These are phyloP conservation scores for Microctenopoma steveboyesi DNA, from an alignment of 2,797 vertebrate genomes.

Conservation along the genomic window DNA sequence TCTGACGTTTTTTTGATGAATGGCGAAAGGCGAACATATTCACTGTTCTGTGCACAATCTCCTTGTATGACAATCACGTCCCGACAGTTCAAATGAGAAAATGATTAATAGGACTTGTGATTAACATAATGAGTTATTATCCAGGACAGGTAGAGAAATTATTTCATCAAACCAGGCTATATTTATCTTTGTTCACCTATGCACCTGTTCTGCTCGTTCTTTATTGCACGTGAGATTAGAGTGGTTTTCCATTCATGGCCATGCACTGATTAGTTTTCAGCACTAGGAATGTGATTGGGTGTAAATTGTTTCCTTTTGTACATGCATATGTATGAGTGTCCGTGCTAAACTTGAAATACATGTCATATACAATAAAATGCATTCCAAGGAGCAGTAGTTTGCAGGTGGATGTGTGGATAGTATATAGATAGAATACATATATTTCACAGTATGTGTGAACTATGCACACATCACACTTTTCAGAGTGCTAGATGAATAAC, in stretches of 20 bases:
- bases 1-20: slow-evolving; percentile 62
- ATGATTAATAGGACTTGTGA: slow-evolving; percentile 79
- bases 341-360: slow-evolving; percentile 33
- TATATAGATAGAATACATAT: not conserved
- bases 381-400: slow-evolving; percentile 26
- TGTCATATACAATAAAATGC: slow-evolving; percentile 23
- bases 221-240: slow-evolving; percentile 71
- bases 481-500: too few relatives aligned
- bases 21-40: slow-evolving; percentile 68
- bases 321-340: slow-evolving; percentile 58
- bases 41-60: slow-evolving; percentile 61
- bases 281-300: slow-evolving; percentile 49
- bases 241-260: slow-evolving; percentile 57
- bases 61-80: slow-evolving; percentile 71
- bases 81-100: slow-evolving; percentile 81
- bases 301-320: slow-evolving; percentile 62
- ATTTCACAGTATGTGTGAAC: not conserved
- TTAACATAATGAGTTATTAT: slow-evolving; percentile 82
- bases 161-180: slow-evolving; percentile 80
- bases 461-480: not conserved
- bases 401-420: slow-evolving; percentile 1
- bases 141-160: slow-evolving; percentile 80
- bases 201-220: slow-evolving; percentile 76
- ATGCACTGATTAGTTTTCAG: slow-evolving; percentile 70
- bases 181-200: slow-evolving; percentile 80